Evolutionary conservation across 92 coral and sea anemone genomes (phyloP).

Genomic region (Muricea muricata): DNA sequence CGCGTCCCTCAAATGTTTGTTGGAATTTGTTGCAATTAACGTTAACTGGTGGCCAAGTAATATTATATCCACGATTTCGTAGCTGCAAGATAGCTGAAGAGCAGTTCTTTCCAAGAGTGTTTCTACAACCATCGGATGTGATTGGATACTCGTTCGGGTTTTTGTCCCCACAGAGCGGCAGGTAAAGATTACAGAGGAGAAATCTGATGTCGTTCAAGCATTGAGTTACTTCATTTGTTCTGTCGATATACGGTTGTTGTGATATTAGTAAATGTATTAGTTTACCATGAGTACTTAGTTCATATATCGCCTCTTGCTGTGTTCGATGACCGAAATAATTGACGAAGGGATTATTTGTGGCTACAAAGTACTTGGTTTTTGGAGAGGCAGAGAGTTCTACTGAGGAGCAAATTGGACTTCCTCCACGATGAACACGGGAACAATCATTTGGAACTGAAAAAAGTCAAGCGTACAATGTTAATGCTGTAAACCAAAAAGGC

Average conservation of each 20-base stretch:
- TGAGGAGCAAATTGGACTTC: background rate
- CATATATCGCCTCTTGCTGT: conserved; percentile 11
- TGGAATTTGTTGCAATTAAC: background rate
- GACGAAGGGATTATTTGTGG: background rate
- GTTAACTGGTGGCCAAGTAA: conserved; percentile 19
- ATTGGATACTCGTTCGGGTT: background rate
- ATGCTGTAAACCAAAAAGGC: background rate
- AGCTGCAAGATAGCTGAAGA: background rate
- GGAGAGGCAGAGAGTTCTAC: background rate
- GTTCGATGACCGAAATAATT: conserved; percentile 13
- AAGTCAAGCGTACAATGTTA: background rate
- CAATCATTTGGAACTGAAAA: background rate
- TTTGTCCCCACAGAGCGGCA: conserved; percentile 2
- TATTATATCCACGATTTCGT: background rate
- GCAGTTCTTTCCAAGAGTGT: background rate
- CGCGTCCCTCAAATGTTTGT: too few species aligned
- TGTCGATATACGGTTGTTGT: background rate
- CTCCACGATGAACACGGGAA: background rate
- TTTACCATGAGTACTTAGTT: background rate
- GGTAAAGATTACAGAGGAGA: conserved; percentile 17
- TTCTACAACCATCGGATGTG: background rate
- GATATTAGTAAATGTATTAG: background rate
- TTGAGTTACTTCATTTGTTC: background rate
- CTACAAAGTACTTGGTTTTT: background rate
- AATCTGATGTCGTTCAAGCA: background rate